phyloP scores from a whole-genome alignment of 2,888 invertebrate species.

The Drosophila pseudotakahashii region DNA sequence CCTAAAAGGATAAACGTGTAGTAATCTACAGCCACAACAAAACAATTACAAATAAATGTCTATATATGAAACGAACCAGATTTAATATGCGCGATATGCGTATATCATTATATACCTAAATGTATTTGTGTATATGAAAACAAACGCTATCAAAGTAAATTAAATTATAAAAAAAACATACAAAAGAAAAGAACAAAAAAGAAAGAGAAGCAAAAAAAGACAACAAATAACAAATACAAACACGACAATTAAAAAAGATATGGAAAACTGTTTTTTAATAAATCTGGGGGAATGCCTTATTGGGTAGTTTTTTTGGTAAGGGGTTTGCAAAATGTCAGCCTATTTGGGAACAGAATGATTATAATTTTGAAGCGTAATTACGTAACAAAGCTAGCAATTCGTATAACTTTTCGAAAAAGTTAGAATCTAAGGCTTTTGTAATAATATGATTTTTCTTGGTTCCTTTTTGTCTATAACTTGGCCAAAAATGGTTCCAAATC shows the following conservation, averaged over 20 bases:
- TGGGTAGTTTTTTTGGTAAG: too few relatives aligned
- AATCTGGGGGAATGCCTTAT: neutral
- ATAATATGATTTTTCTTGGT: too few relatives aligned
- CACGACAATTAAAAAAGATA: conserved; percentile 54
- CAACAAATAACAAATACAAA: conserved; percentile 47
- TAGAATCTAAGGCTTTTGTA: too few relatives aligned
- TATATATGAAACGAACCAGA: conserved; percentile 55
- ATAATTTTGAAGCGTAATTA: too few relatives aligned
- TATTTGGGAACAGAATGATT: too few relatives aligned
- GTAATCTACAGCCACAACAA: conserved; percentile 63
- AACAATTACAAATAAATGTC: conserved; percentile 70
- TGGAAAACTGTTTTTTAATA: neutral
- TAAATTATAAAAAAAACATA: conserved; percentile 49
- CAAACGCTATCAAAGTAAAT: conserved; percentile 43
- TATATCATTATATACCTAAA: conserved; percentile 37
- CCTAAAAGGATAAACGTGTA: conserved; percentile 75
- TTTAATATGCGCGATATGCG: conserved; percentile 26
- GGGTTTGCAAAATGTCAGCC: too few relatives aligned
- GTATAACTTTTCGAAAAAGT: too few relatives aligned
- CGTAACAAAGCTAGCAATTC: too few relatives aligned
- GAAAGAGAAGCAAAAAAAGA: conserved; percentile 22
- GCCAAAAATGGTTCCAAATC: too few relatives aligned
- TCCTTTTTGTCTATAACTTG: too few relatives aligned
- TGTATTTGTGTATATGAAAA: conserved; percentile 63
- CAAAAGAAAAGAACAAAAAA: conserved; percentile 42